A percentile compares a stretch with the other conserved stretches of the same genome.
These are phyloP conservation scores for Tokudaia muenninki DNA, from an alignment of 2,797 vertebrate genomes.

Conservation along the genomic window DNA sequence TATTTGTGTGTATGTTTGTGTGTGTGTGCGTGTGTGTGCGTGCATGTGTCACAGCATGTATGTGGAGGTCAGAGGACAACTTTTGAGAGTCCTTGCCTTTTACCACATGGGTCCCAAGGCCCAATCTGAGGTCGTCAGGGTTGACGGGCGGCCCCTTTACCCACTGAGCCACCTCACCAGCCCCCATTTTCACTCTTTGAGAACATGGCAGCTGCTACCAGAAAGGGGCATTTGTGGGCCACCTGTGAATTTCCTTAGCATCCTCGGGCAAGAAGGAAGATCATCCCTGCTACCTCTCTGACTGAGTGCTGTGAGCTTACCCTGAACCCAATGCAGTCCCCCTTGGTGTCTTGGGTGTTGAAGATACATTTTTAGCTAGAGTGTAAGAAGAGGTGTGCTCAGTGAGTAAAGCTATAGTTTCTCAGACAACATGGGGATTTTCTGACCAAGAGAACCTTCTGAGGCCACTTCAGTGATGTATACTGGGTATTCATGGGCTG, in stretches of 20 bases:
- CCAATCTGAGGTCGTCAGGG: background rate
- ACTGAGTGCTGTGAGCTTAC: background rate
- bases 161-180: background rate
- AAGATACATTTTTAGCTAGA: background rate
- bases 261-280: background rate
- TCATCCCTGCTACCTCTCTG: too few species aligned
- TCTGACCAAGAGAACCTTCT: background rate
- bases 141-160: background rate
- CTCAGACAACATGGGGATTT: accelerated
- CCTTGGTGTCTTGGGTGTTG: too few species aligned
- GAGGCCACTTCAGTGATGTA: background rate
- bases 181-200: background rate
- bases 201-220: background rate
- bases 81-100: background rate
- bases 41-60: background rate
- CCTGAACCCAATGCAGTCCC: background rate
- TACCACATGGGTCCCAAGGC: background rate
- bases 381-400: background rate
- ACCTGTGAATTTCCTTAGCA: background rate
- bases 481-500: background rate
- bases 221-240: background rate
- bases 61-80: background rate
- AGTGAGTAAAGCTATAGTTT: background rate
- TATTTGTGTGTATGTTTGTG: background rate
- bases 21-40: background rate